phyloP scores from a whole-genome alignment of 2,113 vertebrate genomes.

The Ictalurus punctatus region DNA sequence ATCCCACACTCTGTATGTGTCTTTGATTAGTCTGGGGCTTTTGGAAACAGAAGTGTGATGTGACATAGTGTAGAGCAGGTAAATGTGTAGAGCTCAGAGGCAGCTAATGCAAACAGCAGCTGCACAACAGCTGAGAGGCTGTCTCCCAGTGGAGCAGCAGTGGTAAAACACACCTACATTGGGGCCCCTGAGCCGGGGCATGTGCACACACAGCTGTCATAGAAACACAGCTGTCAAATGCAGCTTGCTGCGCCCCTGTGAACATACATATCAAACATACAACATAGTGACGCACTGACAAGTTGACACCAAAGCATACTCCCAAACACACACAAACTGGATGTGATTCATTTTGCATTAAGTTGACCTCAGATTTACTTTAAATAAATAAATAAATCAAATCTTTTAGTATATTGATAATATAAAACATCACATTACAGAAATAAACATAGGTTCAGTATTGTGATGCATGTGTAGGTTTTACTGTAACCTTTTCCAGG shows the following conservation, averaged over 20 bases:
- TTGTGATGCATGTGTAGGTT: neutral
- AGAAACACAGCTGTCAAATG: conserved; percentile 55
- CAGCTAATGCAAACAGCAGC: conserved; percentile 60
- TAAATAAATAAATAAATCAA: neutral
- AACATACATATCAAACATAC: conserved; percentile 39
- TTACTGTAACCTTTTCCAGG: conserved; percentile 16
- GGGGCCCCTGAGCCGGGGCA: conserved; percentile 30
- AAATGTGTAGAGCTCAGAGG: conserved; percentile 34
- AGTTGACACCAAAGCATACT: conserved; percentile 7
- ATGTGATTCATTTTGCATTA: neutral
- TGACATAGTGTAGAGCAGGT: conserved; percentile 34
- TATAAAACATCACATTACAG: neutral
- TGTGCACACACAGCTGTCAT: conserved; percentile 34
- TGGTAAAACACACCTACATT: conserved; percentile 57
- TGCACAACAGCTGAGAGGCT: conserved; percentile 64
- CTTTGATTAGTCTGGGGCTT: conserved; percentile 52
- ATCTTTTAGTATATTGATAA: neutral
- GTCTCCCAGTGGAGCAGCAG: conserved; percentile 47
- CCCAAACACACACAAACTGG: conserved; percentile 2
- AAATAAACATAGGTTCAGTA: neutral
- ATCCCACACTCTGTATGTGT: conserved; percentile 40
- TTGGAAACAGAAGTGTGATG: conserved; percentile 45
- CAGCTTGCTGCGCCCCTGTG: conserved; percentile 42
- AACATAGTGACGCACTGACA: conserved; percentile 23
- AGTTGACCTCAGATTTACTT: neutral